Percentiles rank a stretch among this genome's conserved stretches.
Conservation (phyloP, 2,113 vertebrate species). For the Epinephelus fuscoguttatus region DNA sequence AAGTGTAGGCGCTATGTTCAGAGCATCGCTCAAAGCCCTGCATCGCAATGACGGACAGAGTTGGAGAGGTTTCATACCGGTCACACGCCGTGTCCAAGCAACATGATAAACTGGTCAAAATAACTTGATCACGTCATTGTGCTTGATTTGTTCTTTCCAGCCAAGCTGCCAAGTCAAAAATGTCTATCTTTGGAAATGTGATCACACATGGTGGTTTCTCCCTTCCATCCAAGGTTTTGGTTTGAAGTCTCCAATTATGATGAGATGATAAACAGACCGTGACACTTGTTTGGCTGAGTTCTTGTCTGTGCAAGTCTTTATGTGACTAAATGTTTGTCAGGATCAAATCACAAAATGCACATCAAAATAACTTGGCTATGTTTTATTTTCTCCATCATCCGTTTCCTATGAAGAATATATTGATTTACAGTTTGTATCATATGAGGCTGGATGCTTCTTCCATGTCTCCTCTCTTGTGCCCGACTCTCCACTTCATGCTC, state of each 20-base stretch:
- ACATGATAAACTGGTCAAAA: conserved; percentile 8
- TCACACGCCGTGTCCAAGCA: background rate
- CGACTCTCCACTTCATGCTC: conserved; percentile 23
- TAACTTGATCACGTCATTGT: conserved; percentile 3
- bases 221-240: background rate
- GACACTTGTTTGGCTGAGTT: conserved; percentile 11
- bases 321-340: background rate
- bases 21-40: conserved; percentile 4
- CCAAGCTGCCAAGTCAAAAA: conserved; percentile 34
- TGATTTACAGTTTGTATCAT: conserved; percentile 16
- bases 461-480: conserved; percentile 24
- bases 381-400: background rate
- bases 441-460: conserved; percentile 4
- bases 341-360: background rate
- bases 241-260: conserved; percentile 7
- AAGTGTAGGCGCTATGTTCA: conserved; percentile 3
- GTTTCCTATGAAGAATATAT: background rate
- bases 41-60: background rate
- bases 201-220: conserved; percentile 19
- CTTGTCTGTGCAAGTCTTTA: background rate
- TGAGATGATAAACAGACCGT: background rate
- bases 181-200: conserved; percentile 38
- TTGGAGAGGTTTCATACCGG: background rate
- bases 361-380: background rate
- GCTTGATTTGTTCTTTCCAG: conserved; percentile 26